Evolutionary conservation across 23 tunicate species (phyloP).

Genomic region (Styela plicata): DNA sequence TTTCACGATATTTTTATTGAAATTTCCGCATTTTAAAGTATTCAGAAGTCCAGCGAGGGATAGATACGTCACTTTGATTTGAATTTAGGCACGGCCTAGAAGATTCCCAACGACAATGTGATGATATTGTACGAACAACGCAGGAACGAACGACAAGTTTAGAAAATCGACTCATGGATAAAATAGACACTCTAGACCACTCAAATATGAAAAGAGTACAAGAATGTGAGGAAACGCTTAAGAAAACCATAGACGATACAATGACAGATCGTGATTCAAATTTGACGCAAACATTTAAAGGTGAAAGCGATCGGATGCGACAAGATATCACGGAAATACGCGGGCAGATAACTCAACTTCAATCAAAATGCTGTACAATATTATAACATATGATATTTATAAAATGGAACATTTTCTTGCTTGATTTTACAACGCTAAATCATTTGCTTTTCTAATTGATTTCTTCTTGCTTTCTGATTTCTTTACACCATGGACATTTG

Average conservation of each 20-base stretch:
- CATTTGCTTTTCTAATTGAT: too few relatives aligned
- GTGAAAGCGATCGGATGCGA: constrained; percentile 45
- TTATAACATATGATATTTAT: too few relatives aligned
- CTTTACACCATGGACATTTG: too few relatives aligned
- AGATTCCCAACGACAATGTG: constrained; percentile 81
- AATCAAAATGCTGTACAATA: constrained; percentile 62
- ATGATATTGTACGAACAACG: constrained; percentile 39
- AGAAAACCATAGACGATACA: constrained; percentile 34
- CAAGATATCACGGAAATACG: constrained; percentile 38
- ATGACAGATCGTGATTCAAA: constrained; percentile 51
- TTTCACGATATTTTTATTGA: too few relatives aligned
- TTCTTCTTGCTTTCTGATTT: too few relatives aligned
- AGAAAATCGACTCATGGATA: constrained; percentile 48
- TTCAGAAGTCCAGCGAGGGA: too few relatives aligned
- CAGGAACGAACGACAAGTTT: constrained; percentile 53
- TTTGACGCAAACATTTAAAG: constrained; percentile 30
- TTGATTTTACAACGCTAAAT: too few relatives aligned
- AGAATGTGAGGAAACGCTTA: constrained; percentile 38
- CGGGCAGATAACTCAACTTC: constrained; percentile 29
- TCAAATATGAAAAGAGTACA: constrained; percentile 29
- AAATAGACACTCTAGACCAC: constrained; percentile 45
- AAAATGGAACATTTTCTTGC: too few relatives aligned
- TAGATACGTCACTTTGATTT: too few relatives aligned
- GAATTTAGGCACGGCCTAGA: constrained; percentile 56
- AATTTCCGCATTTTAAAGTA: too few relatives aligned